These are phyloP conservation scores for Subacronicta megacephala DNA, from an alignment of 2,888 invertebrate genomes.

Conservation along the genomic window DNA sequence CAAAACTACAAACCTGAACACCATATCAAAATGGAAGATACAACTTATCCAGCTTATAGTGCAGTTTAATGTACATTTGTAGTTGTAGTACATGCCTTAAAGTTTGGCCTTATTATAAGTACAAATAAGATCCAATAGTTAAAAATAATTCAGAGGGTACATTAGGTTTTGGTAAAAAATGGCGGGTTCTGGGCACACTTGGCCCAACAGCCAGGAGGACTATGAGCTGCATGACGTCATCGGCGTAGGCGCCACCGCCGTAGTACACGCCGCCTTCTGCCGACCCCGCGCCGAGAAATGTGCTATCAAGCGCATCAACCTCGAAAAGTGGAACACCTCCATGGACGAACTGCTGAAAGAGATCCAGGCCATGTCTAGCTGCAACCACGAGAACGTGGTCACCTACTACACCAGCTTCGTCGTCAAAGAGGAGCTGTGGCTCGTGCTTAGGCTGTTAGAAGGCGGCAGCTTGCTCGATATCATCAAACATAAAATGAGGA, in stretches of 20 bases:
- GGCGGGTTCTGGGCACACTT: conserved; percentile 87
- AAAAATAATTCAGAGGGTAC: conserved; percentile 61
- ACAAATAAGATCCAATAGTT: conserved; percentile 57
- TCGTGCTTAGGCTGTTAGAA: conserved; percentile 98
- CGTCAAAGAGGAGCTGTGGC: conserved; percentile 99
- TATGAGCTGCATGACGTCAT: conserved; percentile 98
- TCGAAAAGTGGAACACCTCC: conserved; percentile 99
- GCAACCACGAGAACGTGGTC: conserved; percentile 99
- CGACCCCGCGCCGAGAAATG: conserved; percentile 98
- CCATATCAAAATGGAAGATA: conserved; percentile 82
- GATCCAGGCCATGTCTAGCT: conserved; percentile 99
- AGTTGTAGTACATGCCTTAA: conserved; percentile 70
- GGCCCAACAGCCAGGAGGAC: conserved; percentile 98
- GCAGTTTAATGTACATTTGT: conserved; percentile 52
- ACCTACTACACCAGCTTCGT: conserved; percentile 99
- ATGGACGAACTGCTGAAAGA: conserved; percentile 99
- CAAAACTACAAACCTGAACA: conserved; percentile 74
- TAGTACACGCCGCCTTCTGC: conserved; percentile 98
- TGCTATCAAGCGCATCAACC: conserved; percentile 99
- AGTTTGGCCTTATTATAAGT: conserved; percentile 76
- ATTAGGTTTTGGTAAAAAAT: conserved; percentile 58
- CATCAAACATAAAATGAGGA: conserved; percentile 98
- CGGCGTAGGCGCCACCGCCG: conserved; percentile 99
- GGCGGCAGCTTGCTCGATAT: conserved; percentile 97
- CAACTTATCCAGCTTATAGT: conserved; percentile 60